Percentiles rank a stretch among this genome's conserved stretches.
Evolutionary conservation across 1,140 invertebrate species (phyloP).

Genomic region (Euglossa dilemma): DNA sequence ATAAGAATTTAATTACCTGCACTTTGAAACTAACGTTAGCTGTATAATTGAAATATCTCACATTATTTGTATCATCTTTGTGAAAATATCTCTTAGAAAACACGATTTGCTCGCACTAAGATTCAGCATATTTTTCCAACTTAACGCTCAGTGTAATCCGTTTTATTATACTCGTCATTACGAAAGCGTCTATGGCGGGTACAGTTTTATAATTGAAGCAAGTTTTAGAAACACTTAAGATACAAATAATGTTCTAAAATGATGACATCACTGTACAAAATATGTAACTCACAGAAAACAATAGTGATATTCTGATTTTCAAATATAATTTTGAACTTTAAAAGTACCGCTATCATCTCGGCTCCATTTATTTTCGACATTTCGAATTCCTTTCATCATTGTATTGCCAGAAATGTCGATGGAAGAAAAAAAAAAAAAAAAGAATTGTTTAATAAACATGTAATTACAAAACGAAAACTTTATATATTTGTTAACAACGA

Average conservation of each 20-base stretch:
- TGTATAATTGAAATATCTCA: slow-evolving; percentile 1
- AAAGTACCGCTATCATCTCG: not conserved
- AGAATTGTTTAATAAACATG: slow-evolving; percentile 1
- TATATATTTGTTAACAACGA: slow-evolving; percentile 19
- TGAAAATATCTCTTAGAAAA: not conserved
- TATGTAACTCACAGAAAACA: slow-evolving; percentile 57
- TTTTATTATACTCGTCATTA: slow-evolving; percentile 26
- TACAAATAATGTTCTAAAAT: slow-evolving; percentile 46
- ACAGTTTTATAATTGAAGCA: slow-evolving; percentile 43
- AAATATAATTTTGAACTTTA: slow-evolving; percentile 70
- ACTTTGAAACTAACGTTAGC: slow-evolving; percentile 17
- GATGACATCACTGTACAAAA: slow-evolving; percentile 59
- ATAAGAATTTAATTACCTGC: slow-evolving; percentile 40
- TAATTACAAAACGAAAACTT: slow-evolving; percentile 11
- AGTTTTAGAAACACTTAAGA: slow-evolving; percentile 33
- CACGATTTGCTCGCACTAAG: not conserved
- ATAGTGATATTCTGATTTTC: slow-evolving; percentile 61
- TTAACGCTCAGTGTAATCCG: slow-evolving; percentile 23
- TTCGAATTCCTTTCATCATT: not conserved
- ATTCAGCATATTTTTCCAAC: slow-evolving; percentile 29
- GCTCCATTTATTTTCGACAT: not conserved
- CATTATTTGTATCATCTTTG: slow-evolving; percentile 33
- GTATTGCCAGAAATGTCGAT: not conserved
- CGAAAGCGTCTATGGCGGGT: not conserved
- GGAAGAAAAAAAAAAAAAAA: not conserved